These are phyloP conservation scores for Thaumatotibia leucotreta DNA, from an alignment of 1,140 invertebrate species.

Conservation along the genomic window DNA sequence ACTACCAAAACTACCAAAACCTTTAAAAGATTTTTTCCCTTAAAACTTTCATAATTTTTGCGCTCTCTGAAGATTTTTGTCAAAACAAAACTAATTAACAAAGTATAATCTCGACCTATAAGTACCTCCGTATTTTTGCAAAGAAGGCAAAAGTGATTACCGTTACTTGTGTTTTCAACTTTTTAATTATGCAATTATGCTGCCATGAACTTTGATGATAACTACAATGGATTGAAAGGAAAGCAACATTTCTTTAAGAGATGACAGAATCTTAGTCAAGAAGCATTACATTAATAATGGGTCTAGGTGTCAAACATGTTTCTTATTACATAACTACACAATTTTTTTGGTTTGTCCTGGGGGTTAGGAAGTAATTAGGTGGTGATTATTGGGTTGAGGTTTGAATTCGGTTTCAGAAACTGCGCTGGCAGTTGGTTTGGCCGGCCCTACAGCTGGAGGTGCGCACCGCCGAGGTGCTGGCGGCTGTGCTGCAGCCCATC, in stretches of 20 bases:
- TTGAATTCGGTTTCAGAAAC: constrained; percentile 83
- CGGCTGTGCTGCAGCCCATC: constrained; percentile 92
- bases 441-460: constrained; percentile 92
- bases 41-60: not conserved
- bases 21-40: not conserved
- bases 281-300: too few relatives aligned
- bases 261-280: too few relatives aligned
- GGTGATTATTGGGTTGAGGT: not conserved
- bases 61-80: not conserved
- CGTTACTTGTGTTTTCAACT: constrained; percentile 4
- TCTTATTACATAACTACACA: too few relatives aligned
- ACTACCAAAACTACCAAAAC: not conserved
- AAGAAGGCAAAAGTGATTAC: not conserved
- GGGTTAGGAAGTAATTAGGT: not conserved
- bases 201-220: not conserved
- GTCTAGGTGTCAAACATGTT: too few relatives aligned
- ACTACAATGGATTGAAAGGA: not conserved
- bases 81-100: constrained; percentile 9
- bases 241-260: too few relatives aligned
- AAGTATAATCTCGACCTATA: constrained; percentile 10
- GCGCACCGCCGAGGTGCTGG: constrained; percentile 89
- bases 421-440: constrained; percentile 97
- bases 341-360: not conserved
- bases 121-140: not conserved
- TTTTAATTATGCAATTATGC: constrained; percentile 4